phyloP scores from a whole-genome alignment of 2,888 invertebrate genomes.

The Macroteleia sp. region DNA sequence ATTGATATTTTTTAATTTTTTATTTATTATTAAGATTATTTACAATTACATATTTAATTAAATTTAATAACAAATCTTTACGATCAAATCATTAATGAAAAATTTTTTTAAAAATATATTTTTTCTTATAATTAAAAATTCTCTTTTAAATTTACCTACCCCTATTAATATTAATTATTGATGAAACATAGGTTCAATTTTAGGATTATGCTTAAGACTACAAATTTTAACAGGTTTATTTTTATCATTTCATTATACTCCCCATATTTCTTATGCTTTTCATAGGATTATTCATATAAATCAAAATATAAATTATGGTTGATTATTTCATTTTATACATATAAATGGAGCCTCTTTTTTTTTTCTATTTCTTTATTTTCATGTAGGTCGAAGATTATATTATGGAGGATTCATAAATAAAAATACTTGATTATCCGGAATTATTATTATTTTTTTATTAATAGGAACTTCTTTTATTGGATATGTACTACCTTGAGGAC shows the following conservation, averaged over 20 bases:
- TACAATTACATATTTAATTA: too few species aligned
- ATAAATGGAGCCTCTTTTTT: slow-evolving; percentile 90
- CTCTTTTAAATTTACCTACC: slow-evolving; percentile 86
- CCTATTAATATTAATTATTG: slow-evolving; percentile 87
- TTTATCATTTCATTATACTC: slow-evolving; percentile 88
- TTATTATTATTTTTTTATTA: slow-evolving; percentile 87
- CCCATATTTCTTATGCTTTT: slow-evolving; percentile 88
- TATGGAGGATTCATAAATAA: slow-evolving; percentile 86
- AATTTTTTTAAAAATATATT: slow-evolving; percentile 51
- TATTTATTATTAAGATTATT: too few species aligned
- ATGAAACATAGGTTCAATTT: slow-evolving; percentile 89
- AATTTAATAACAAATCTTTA: too few species aligned
- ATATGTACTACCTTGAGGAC: slow-evolving; percentile 91
- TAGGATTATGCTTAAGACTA: slow-evolving; percentile 87
- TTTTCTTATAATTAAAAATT: slow-evolving; percentile 87
- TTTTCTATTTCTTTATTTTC: slow-evolving; percentile 89
- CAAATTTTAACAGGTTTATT: slow-evolving; percentile 89
- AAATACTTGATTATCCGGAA: slow-evolving; percentile 87
- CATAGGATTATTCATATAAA: slow-evolving; percentile 88
- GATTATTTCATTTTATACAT: slow-evolving; percentile 88
- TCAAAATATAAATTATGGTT: slow-evolving; percentile 89
- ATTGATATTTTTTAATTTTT: too few species aligned
- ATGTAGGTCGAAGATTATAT: slow-evolving; percentile 88
- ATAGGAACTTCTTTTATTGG: slow-evolving; percentile 91
- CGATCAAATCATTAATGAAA: slow-evolving; percentile 77